Evolutionary conservation across 2,797 vertebrate species (phyloP).

Genomic region (Acanthurus lineatus): DNA sequence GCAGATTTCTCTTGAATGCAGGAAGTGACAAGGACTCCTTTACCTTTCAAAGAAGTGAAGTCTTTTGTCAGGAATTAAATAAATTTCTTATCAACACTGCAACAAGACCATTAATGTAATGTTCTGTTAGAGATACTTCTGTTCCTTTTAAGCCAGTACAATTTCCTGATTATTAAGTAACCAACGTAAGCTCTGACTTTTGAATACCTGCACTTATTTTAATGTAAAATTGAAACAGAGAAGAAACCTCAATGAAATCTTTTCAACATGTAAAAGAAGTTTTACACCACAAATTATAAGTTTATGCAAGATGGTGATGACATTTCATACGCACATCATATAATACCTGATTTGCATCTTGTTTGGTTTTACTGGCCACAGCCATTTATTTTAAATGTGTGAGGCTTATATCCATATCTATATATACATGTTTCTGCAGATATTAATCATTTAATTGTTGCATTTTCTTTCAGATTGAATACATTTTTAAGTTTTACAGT

Average conservation of each 20-base stretch:
- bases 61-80: slow-evolving; percentile 8
- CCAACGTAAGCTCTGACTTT: not conserved
- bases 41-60: slow-evolving; percentile 11
- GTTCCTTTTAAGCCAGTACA: not conserved
- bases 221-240: not conserved
- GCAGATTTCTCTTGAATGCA: slow-evolving; percentile 28
- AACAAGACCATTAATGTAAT: not conserved
- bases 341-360: not conserved
- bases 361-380: not conserved
- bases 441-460: not conserved
- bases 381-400: not conserved
- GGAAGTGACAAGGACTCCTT: slow-evolving; percentile 5
- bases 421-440: not conserved
- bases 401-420: not conserved
- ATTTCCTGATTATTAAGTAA: slow-evolving; percentile 5
- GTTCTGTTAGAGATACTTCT: not conserved
- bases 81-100: slow-evolving; percentile 3
- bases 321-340: not conserved
- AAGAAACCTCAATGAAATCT: not conserved
- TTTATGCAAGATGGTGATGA: not conserved
- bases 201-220: not conserved
- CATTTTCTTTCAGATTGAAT: not conserved
- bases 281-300: not conserved
- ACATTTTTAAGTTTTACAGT: not conserved
- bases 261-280: not conserved